Percentiles rank a stretch among this genome's conserved stretches.
Evolutionary conservation across 2,888 invertebrate species (phyloP).

Genomic region (Alentia gelatinosa): DNA sequence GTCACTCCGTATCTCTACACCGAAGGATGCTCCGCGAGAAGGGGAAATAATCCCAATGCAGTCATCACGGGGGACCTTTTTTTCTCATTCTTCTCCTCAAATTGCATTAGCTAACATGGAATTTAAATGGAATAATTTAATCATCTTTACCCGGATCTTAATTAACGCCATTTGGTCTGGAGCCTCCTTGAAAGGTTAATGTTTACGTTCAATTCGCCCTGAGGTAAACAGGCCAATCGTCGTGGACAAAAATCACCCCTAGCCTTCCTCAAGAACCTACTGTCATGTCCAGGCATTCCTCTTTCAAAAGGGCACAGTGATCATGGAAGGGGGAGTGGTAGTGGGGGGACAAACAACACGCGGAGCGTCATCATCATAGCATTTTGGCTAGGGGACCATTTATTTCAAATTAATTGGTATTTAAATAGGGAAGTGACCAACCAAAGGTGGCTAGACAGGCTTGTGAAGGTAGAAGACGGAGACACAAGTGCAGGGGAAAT

Average conservation of each 20-base stretch:
- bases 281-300: not conserved
- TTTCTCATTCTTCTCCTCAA: not conserved
- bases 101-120: not conserved
- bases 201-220: not conserved
- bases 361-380: not conserved
- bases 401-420: not conserved
- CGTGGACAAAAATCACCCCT: not conserved
- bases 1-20: too few relatives aligned
- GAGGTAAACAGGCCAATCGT: not conserved
- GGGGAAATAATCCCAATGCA: too few relatives aligned
- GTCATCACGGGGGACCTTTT: too few relatives aligned
- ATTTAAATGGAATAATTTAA: not conserved
- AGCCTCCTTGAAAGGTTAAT: not conserved
- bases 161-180: not conserved
- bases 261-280: not conserved
- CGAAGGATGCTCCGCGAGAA: too few relatives aligned
- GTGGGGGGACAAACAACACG: not conserved
- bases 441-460: not conserved
- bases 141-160: not conserved
- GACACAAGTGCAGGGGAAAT: not conserved
- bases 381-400: not conserved
- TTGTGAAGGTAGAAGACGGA: not conserved
- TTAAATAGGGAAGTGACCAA: not conserved
- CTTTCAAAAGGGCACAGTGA: not conserved
- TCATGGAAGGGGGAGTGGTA: not conserved